Conservation (phyloP, 2,888 invertebrate species). For the Leptura quadrifasciata region DNA sequence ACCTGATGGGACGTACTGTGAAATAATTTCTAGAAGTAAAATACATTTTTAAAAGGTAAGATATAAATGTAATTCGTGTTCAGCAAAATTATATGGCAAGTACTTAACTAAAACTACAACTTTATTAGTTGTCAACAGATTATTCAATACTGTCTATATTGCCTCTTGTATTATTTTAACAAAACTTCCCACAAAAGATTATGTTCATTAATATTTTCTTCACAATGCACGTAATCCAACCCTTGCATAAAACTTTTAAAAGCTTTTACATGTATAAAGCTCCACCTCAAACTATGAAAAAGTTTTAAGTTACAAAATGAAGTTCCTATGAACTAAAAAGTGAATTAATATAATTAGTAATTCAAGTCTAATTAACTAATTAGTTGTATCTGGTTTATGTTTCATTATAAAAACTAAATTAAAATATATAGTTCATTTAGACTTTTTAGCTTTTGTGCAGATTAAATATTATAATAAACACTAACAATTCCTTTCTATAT, state of each 20-base stretch:
- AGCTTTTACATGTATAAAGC: not conserved
- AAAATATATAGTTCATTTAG: not conserved
- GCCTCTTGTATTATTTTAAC: too few species aligned
- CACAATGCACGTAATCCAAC: not conserved
- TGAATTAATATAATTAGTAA: not conserved
- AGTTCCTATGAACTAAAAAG: slow-evolving; percentile 1
- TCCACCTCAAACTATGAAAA: not conserved
- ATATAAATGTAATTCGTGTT: too few species aligned
- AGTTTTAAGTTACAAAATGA: not conserved
- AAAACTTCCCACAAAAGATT: not conserved
- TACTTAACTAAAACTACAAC: too few species aligned
- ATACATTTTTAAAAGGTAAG: too few species aligned
- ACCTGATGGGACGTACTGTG: too few species aligned
- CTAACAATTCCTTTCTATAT: too few species aligned
- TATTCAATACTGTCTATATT: too few species aligned
- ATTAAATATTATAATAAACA: too few species aligned
- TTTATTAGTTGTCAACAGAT: too few species aligned
- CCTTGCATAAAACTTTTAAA: not conserved
- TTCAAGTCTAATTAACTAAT: not conserved
- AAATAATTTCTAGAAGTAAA: too few species aligned
- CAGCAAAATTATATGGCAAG: too few species aligned
- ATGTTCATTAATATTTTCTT: not conserved
- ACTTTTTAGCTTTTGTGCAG: not conserved
- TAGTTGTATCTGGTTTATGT: not conserved
- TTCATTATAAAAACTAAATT: not conserved